Evolutionary conservation across 2,797 vertebrate genomes (phyloP).

Genomic region (Pipistrellus kuhlii): DNA sequence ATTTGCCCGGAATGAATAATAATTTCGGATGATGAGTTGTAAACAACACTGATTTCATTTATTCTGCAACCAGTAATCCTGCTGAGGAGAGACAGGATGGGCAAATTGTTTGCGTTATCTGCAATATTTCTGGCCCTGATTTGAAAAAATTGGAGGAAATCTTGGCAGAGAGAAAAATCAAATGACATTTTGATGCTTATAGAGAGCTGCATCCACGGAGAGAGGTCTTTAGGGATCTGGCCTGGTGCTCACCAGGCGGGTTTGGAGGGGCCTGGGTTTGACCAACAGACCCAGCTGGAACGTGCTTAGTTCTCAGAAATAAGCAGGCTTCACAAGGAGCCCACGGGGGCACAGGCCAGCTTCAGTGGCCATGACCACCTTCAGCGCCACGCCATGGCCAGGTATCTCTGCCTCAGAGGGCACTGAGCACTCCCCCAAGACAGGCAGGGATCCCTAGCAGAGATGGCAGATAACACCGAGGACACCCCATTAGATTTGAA

Average conservation of each 20-base stretch:
- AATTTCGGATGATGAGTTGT: conserved; percentile 41
- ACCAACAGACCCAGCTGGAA: background rate
- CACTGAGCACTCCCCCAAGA: background rate
- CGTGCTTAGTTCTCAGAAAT: background rate
- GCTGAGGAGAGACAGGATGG: conserved; percentile 42
- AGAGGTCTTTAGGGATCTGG: background rate
- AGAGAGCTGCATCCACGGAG: background rate
- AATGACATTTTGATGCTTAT: conserved; percentile 11
- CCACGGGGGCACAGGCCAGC: background rate
- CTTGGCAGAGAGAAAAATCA: conserved; percentile 14
- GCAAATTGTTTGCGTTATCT: conserved; percentile 20
- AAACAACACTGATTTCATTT: conserved; percentile 71
- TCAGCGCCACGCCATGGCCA: background rate
- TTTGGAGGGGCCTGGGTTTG: background rate
- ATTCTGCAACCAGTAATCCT: conserved; percentile 68
- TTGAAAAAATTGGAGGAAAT: conserved; percentile 62
- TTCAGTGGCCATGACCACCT: background rate
- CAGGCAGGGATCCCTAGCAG: background rate
- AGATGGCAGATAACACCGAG: background rate
- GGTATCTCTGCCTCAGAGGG: background rate
- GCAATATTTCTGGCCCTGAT: conserved; percentile 51
- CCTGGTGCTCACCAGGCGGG: background rate
- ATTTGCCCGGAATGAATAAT: conserved; percentile 68
- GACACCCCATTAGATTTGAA: background rate
- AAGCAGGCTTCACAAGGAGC: background rate